Base-by-base conservation (phyloP, 1,140 invertebrate species). In the Mya arenaria region DNA sequence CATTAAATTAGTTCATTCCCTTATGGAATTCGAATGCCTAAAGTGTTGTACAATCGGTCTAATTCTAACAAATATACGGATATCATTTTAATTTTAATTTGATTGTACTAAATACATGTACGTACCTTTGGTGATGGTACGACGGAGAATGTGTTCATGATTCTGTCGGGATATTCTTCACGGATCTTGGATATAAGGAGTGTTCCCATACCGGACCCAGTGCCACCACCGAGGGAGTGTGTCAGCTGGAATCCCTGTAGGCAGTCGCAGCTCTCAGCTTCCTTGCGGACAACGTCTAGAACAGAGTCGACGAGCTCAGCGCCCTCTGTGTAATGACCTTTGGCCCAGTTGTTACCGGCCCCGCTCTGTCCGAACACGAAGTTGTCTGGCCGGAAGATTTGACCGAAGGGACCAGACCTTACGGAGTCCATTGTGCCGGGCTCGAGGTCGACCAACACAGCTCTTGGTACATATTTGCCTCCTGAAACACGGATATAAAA, bases 351-450 rank as follows among this genome's bases (percentile, higher is more conserved):
- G 92, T 97, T 97, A 2, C 96, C 96, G 60, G 94, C 94, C 89
- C 95, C 96, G 15, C 96, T 89, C 75, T 91, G 88, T 55, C 90
- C 90, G 71, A 92, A 92, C 28, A 92, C 86, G 55, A 90, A 92
- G 92, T 97, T 98, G 92, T 97, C 97, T 8, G 97, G 96, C 19
- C 95, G 93, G 88, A 97, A 97, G 37, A 97, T 95, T 90, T 96
- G 94, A 15, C 96, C 96, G 85, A 96, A 96, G 37, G 96, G 96
- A 41, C 97, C 97, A 8, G 97, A 97, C 58, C 97, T 94, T 5
- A 98, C 97, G 13, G 97, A 96, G 93, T 98, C 97, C 97, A 99
- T 98, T 62, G 97, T 98, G 81, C 97, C 97, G 15, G 97, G 97
- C 91, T 99, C 97, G 85, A 99, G 93, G 93, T 99, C 98, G 41